These are phyloP conservation scores for Ormyrus thymus DNA, from an alignment of 2,888 invertebrate genomes.

Conservation along the genomic window DNA sequence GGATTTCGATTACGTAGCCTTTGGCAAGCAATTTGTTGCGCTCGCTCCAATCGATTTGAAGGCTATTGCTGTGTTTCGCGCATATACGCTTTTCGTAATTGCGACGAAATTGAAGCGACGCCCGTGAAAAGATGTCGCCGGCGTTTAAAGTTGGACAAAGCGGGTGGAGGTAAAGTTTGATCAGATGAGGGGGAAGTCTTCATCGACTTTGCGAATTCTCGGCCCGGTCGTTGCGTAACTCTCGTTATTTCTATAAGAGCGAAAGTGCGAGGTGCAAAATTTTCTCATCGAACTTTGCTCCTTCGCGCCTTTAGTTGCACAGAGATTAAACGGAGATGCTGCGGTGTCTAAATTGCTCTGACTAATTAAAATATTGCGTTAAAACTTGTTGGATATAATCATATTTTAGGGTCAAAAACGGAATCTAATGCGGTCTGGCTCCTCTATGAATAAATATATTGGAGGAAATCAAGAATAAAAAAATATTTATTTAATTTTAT, in stretches of 20 bases:
- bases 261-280: neutral
- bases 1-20: slow-evolving; percentile 10
- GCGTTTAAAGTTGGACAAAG: neutral
- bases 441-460: too few species aligned
- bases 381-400: too few species aligned
- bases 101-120: slow-evolving; percentile 31
- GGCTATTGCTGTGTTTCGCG: neutral
- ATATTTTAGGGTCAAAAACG: too few species aligned
- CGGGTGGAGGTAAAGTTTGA: neutral
- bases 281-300: too few species aligned
- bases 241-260: slow-evolving; percentile 22
- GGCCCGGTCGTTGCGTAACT: slow-evolving; percentile 10
- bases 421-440: too few species aligned
- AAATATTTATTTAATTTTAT: too few species aligned
- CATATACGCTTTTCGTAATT: neutral
- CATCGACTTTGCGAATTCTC: slow-evolving; percentile 16
- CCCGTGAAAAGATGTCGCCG: neutral
- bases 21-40: slow-evolving; percentile 7
- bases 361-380: too few species aligned
- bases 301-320: too few species aligned
- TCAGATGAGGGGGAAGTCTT: neutral
- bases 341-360: too few species aligned
- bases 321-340: too few species aligned
- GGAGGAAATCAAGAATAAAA: too few species aligned
- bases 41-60: too few species aligned